Percentiles rank a stretch among this genome's conserved stretches.
Evolutionary conservation across 2,888 invertebrate genomes (phyloP).

Genomic region (Hecatera dysodea): DNA sequence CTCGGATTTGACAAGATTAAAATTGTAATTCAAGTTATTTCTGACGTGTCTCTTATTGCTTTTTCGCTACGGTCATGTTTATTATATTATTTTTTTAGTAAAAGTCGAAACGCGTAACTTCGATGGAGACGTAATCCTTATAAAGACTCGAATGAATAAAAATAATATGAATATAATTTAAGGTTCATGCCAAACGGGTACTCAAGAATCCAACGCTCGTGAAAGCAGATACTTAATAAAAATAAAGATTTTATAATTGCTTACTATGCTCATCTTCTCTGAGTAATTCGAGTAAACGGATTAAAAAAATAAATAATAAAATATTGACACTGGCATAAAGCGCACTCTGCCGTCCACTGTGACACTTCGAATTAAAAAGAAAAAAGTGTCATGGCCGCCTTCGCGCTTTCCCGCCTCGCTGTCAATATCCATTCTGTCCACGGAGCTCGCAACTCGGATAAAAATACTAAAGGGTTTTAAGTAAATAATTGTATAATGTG

Average conservation of each 20-base stretch:
- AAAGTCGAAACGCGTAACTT: slow-evolving; percentile 72
- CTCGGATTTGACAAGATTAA: slow-evolving; percentile 90
- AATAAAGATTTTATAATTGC: slow-evolving; percentile 64
- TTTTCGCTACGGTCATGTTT: slow-evolving; percentile 84
- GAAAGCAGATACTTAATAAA: slow-evolving; percentile 64
- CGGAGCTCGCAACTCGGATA: slow-evolving; percentile 71
- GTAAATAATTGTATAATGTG: slow-evolving; percentile 72
- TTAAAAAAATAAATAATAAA: slow-evolving; percentile 60
- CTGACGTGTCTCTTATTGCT: slow-evolving; percentile 89
- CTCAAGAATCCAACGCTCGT: slow-evolving; percentile 48
- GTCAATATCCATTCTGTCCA: slow-evolving; percentile 79
- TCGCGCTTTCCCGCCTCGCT: slow-evolving; percentile 80
- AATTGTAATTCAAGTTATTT: slow-evolving; percentile 90
- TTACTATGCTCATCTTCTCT: slow-evolving; percentile 55
- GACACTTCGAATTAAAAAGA: slow-evolving; percentile 79
- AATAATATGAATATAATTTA: slow-evolving; percentile 64
- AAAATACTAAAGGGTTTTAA: slow-evolving; percentile 72
- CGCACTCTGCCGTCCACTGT: slow-evolving; percentile 70
- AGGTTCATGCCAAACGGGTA: slow-evolving; percentile 58
- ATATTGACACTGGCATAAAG: slow-evolving; percentile 73
- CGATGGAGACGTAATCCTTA: slow-evolving; percentile 76
- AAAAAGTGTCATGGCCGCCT: slow-evolving; percentile 79
- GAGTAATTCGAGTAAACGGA: slow-evolving; percentile 62
- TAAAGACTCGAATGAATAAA: slow-evolving; percentile 68
- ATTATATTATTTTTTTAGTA: slow-evolving; percentile 74